Base-by-base conservation (phyloP, 1,140 invertebrate genomes). In the Brachionus plicatilis region DNA sequence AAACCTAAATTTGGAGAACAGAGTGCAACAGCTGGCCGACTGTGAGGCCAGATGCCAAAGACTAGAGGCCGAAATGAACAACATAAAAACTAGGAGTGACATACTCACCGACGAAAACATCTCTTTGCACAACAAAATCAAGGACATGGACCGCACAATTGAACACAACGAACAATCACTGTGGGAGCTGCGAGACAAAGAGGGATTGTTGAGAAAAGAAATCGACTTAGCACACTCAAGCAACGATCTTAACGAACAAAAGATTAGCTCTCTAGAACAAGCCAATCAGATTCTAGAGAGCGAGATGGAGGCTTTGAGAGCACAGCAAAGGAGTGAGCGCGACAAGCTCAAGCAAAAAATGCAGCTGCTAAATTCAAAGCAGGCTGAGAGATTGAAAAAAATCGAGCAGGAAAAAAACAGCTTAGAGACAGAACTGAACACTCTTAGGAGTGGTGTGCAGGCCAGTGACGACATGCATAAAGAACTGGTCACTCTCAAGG, bases 281-380 rank as follows among this genome's bases (percentile, higher is more conserved):
- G 53, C 79, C 24, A 82, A 82, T 68, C 56, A 66, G n/a, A 24
- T 82, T 27, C 14, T 82, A 20, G 79, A 82, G 43, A 43, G 27
- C 11, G 79, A 82, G 20, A 27, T 82, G 24, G 65, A 65, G 6
- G 11, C 3, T 33, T 24, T 82, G 33, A 82, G 41, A 37, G 29
- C 12, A 12, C 53, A 82, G 20, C 79, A 82, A 20, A 60, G 41
- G 41, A 60, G 8, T 17, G 79, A 82, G 33, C 37, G 65, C 9
- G 53, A 41, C 3, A 82, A 82, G 60, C 20, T 82, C 1, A 82
- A 82, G 60, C 56, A 82, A 47, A 82, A 82, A 82, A 82, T 82
- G 79, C n/a, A 3, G 1, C 29, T 65, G 6, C n/a, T 82, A 5
- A 82, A 41, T 17, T 45, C 53, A 14, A 82, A 82, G n/a, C 79